Percentiles rank a stretch among this genome's conserved stretches.
Evolutionary conservation across 2,113 vertebrate species (phyloP).

Genomic region (Illadopsis cleaveri): DNA sequence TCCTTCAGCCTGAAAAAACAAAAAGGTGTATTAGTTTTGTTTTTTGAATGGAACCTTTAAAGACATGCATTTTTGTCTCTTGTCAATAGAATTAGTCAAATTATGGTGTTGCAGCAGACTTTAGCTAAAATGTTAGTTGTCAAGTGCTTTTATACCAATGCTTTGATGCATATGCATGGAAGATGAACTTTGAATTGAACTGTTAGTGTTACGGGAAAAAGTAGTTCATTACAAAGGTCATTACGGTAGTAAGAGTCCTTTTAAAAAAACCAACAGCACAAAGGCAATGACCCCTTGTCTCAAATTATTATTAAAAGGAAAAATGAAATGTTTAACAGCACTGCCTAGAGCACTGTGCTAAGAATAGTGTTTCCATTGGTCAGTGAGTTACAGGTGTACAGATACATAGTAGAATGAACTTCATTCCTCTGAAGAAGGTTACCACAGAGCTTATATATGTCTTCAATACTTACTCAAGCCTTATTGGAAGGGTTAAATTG

Average conservation of each 20-base stretch:
- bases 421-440: not conserved
- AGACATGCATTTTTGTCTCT: not conserved
- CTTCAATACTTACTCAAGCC: not conserved
- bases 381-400: not conserved
- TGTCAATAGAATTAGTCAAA: not conserved
- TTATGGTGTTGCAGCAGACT: not conserved
- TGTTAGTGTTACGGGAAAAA: not conserved
- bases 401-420: not conserved
- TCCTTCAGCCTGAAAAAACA: not conserved
- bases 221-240: not conserved
- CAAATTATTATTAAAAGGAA: not conserved
- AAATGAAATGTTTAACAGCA: not conserved
- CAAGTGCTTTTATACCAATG: not conserved
- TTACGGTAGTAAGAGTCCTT: not conserved
- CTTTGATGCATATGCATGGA: not conserved
- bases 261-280: not conserved
- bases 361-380: not conserved
- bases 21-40: not conserved
- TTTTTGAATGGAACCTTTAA: not conserved
- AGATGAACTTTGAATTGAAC: not conserved
- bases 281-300: not conserved
- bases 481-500: constrained; percentile 32
- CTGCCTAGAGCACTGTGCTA: not conserved
- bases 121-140: not conserved
- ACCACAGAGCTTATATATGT: not conserved